Evolutionary conservation across 2,888 invertebrate genomes (phyloP), one percentile per base, ranked within the genome.

Genomic region (Apamea epomidion): DNA sequence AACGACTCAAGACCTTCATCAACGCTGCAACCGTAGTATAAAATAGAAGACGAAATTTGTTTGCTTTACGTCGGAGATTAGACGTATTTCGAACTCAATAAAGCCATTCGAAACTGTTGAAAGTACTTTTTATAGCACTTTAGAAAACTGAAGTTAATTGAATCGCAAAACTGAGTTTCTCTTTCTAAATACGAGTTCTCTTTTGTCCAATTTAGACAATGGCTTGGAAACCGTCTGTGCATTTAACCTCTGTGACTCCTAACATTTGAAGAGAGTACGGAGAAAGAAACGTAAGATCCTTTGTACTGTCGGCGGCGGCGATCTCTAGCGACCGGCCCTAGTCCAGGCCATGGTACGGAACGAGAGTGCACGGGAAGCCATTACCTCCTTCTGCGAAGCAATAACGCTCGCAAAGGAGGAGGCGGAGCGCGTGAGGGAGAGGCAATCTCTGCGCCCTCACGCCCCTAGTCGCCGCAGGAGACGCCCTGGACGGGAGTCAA

Each of bases 1-100:
- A 58, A n/a, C 58, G 58, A n/a, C 58, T 58, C 10, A 84, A 72
- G 68, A 69, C 21, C 78, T 76, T 73, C 74, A 78, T 82, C 58
- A 84, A 65, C 51, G 25, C 74, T 72, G 78, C 68, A 72, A 69
- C 74, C 32, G 32, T 29, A n/a, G 25, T 51, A 21, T 54, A 68
- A 82, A 82, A 67, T 71, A 60, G n/a, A 54, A 45, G 25, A 54
- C 8, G 8, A 37, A 74, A 10, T 51, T 65, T 79, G 42, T 83
- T 82, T 68, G 58, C 69, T 51, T 73, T 45, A 29, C 32, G 45
- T 62, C 42, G 1, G 6, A 51, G 25, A 79, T 67, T 77, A 10
- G 62, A 37, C 12, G 32, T 72, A 54, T 32, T 51, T 81, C 3
- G 10, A 65, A 71, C 58, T 45, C 16, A 29, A 82, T 62, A 21